These are phyloP conservation scores for Hassar affinis DNA, from an alignment of 2,113 vertebrate species.

Conservation along the genomic window DNA sequence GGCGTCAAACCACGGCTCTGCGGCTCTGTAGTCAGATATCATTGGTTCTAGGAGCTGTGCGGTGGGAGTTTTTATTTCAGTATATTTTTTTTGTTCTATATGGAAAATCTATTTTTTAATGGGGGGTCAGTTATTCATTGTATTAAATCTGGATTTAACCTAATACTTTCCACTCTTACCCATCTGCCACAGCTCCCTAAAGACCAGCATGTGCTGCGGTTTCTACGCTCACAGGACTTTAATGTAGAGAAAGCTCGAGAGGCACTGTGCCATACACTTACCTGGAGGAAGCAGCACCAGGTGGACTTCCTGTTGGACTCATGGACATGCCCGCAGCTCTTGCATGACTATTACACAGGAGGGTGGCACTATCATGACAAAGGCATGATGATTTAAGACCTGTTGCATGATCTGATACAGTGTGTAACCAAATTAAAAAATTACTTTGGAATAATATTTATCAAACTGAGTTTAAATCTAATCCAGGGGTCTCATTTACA, in stretches of 20 bases:
- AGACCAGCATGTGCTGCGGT: constrained; percentile 92
- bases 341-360: constrained; percentile 88
- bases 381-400: constrained; percentile 64
- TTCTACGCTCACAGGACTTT: constrained; percentile 90
- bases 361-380: constrained; percentile 96
- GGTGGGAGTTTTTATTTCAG: not conserved
- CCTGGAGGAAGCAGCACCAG: constrained; percentile 94
- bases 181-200: constrained; percentile 83
- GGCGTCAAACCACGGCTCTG: no score
- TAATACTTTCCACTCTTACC: not conserved
- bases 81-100: not conserved
- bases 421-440: not conserved
- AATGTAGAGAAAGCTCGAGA: constrained; percentile 91
- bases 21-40: no score
- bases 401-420: not conserved
- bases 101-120: not conserved
- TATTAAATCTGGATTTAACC: not conserved
- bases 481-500: not conserved
- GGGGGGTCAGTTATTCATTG: not conserved
- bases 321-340: constrained; percentile 85
- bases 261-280: constrained; percentile 88
- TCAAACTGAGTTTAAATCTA: not conserved
- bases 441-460: not conserved
- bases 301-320: constrained; percentile 91
- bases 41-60: not conserved